phyloP scores from a whole-genome alignment of 2,113 vertebrate species.

The Epinephelus moara region DNA sequence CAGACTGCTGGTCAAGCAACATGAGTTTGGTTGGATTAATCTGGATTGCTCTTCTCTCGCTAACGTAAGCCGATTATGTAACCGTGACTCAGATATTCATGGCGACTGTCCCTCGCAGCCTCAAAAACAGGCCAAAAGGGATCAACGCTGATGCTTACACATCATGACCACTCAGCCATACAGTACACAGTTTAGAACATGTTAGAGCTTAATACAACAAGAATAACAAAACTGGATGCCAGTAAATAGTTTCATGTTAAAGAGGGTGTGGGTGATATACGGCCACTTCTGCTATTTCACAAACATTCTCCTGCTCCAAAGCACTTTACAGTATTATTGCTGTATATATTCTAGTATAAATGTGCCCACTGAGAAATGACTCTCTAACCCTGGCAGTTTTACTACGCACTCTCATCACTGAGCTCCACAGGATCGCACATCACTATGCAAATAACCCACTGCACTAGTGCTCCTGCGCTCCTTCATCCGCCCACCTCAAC shows the following conservation, averaged over 20 bases:
- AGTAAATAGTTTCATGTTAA: neutral
- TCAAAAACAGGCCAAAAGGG: constrained; percentile 8
- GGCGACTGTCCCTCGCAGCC: neutral
- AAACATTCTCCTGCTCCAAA: neutral
- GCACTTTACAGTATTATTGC: neutral
- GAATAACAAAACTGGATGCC: neutral
- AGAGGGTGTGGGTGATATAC: neutral
- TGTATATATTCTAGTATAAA: neutral
- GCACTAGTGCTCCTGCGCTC: neutral
- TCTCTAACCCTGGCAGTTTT: neutral
- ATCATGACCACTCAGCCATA: neutral
- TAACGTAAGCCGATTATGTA: constrained; percentile 36
- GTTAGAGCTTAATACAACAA: neutral
- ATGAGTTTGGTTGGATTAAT: constrained; percentile 40
- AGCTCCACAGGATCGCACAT: neutral
- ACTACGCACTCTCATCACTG: neutral
- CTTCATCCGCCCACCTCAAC: neutral
- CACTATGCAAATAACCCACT: constrained; percentile 5
- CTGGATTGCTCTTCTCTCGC: constrained; percentile 30
- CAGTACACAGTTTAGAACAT: neutral
- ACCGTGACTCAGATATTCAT: constrained; percentile 40
- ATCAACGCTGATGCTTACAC: neutral
- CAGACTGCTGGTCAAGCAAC: neutral
- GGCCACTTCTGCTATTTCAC: neutral
- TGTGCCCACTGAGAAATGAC: neutral